Evolutionary conservation across 2,113 vertebrate genomes (phyloP).

Genomic region (Brachyhypopomus occidentalis): DNA sequence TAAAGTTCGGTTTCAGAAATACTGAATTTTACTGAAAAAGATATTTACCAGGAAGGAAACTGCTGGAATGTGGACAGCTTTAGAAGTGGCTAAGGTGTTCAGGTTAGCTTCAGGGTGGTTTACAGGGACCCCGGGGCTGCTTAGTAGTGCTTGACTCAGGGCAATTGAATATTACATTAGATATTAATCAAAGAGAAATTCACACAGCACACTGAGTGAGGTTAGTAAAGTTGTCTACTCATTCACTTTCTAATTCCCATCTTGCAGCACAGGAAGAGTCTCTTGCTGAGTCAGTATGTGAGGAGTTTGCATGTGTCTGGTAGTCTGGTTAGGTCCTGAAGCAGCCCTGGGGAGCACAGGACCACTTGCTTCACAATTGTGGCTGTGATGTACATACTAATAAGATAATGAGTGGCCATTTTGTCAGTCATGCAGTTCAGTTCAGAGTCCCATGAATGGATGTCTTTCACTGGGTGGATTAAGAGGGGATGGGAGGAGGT

Average conservation of each 20-base stretch:
- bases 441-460: slow-evolving; percentile 63
- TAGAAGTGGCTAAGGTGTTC: no score
- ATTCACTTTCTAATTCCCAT: background rate
- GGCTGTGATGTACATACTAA: slow-evolving; percentile 73
- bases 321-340: slow-evolving; percentile 37
- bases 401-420: slow-evolving; percentile 68
- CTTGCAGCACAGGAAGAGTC: background rate
- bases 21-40: background rate
- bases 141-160: no score
- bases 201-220: background rate
- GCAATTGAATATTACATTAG: no score
- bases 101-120: no score
- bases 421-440: slow-evolving; percentile 62
- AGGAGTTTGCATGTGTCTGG: background rate
- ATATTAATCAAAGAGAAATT: no score
- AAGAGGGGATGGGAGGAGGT: slow-evolving; percentile 27
- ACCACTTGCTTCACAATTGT: background rate
- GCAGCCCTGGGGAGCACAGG: slow-evolving; percentile 22
- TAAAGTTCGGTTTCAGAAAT: background rate
- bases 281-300: background rate
- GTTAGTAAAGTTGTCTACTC: background rate
- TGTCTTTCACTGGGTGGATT: slow-evolving; percentile 32
- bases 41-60: background rate
- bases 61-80: no score
- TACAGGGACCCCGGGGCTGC: no score